Percentiles rank a stretch among this genome's conserved stretches.
Conservation (phyloP, 92 coral and sea anemone species). For the Muricea muricata region DNA sequence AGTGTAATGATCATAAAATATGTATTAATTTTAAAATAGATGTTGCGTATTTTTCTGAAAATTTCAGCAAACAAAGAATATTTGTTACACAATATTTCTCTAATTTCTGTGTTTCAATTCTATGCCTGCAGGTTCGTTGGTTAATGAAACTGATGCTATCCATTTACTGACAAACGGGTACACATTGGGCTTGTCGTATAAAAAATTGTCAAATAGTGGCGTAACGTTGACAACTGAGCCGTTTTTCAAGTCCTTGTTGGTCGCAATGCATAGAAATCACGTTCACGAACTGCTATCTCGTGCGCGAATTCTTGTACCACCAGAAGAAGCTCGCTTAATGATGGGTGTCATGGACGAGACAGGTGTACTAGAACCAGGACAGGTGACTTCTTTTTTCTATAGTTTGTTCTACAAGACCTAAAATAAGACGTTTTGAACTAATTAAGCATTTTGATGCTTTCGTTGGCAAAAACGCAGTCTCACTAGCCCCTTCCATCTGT, state of each 20-base stretch:
- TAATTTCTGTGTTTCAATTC: neutral
- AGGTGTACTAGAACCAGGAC: constrained; percentile 76
- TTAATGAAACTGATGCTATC: constrained; percentile 80
- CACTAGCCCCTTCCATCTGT: too few relatives aligned
- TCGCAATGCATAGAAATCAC: constrained; percentile 80
- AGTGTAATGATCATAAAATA: too few relatives aligned
- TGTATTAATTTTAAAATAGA: too few relatives aligned
- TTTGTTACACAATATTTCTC: neutral
- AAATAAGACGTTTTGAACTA: too few relatives aligned
- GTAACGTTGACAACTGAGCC: constrained; percentile 85
- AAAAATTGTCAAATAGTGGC: constrained; percentile 70
- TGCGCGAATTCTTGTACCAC: constrained; percentile 85
- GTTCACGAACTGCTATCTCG: constrained; percentile 72
- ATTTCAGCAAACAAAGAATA: too few relatives aligned
- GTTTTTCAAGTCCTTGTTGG: constrained; percentile 80
- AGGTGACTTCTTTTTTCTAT: constrained; percentile 53
- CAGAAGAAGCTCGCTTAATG: constrained; percentile 84
- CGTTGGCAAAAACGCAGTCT: too few relatives aligned
- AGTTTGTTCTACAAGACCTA: neutral
- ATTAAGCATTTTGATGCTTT: too few relatives aligned
- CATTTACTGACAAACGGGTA: constrained; percentile 74
- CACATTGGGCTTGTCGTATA: constrained; percentile 75
- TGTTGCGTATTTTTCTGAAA: too few relatives aligned
- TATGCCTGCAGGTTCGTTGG: constrained; percentile 73
- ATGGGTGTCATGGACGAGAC: constrained; percentile 96